These are phyloP conservation scores for Urocynchramus pylzowi DNA, from an alignment of 2,113 vertebrate genomes.

Conservation along the genomic window DNA sequence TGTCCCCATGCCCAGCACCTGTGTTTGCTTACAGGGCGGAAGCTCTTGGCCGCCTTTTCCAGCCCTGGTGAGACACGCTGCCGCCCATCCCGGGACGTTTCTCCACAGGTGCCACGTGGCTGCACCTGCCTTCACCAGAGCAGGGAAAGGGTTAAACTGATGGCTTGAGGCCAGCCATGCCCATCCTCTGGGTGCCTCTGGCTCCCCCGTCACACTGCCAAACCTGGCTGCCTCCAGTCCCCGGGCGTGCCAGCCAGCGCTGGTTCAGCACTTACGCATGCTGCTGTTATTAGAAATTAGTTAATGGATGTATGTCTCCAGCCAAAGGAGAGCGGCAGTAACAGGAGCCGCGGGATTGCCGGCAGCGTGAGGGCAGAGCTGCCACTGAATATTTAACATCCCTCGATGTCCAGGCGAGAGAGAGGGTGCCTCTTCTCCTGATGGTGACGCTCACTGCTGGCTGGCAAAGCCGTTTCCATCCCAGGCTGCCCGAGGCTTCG, in stretches of 20 bases:
- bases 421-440: background rate
- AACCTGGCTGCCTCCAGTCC: conserved; percentile 16
- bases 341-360: background rate
- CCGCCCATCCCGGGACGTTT: fast-evolving
- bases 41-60: background rate
- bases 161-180: background rate
- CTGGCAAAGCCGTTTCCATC: background rate
- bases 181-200: background rate
- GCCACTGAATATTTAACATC: conserved; percentile 31
- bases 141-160: background rate
- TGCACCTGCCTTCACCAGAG: fast-evolving
- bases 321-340: background rate
- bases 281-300: conserved; percentile 61
- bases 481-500: background rate
- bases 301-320: conserved; percentile 27
- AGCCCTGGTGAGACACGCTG: fast-evolving
- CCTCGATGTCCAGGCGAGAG: background rate
- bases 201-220: background rate
- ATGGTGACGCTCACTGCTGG: background rate
- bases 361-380: background rate
- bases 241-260: conserved; percentile 1
- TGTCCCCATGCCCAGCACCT: background rate
- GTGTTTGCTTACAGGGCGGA: conserved; percentile 10
- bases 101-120: background rate
- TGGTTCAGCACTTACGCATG: conserved; percentile 54